A percentile compares a stretch with the other conserved stretches of the same genome.
These are phyloP conservation scores for Homarus americanus DNA, from an alignment of 1,140 invertebrate species.

Conservation along the genomic window DNA sequence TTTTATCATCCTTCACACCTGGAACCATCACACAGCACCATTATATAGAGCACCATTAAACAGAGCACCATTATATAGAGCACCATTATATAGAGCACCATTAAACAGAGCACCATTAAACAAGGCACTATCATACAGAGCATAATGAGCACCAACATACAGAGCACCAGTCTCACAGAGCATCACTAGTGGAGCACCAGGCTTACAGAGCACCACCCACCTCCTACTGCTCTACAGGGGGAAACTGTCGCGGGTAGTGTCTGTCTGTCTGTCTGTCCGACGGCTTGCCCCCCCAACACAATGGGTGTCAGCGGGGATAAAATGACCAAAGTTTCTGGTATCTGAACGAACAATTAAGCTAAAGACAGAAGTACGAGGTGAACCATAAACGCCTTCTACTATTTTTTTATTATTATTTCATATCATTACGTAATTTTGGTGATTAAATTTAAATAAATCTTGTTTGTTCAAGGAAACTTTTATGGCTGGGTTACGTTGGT, in stretches of 20 bases:
- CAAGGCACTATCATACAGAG: too few species aligned
- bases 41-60: too few species aligned
- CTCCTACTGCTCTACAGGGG: background rate
- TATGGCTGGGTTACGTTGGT: background rate
- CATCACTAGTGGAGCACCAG: too few species aligned
- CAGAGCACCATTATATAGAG: too few species aligned
- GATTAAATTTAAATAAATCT: background rate
- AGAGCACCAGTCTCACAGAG: too few species aligned
- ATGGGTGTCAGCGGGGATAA: slow-evolving; percentile 50
- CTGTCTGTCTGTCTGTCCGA: background rate
- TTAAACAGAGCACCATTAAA: too few species aligned
- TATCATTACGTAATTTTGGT: background rate
- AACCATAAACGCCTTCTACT: background rate
- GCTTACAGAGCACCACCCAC: background rate
- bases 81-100: too few species aligned
- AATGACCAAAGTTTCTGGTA: slow-evolving; percentile 39
- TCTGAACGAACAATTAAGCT: slow-evolving; percentile 35
- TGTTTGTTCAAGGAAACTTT: background rate
- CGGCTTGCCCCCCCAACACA: slow-evolving; percentile 19
- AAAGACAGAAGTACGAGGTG: too few species aligned
- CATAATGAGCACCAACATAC: too few species aligned
- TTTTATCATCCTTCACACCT: too few species aligned
- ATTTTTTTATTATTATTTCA: background rate
- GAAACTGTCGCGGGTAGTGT: background rate
- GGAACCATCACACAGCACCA: too few species aligned